Evolutionary conservation across 2,797 vertebrate genomes (phyloP).

Genomic region (Peromyscus melanophrys): DNA sequence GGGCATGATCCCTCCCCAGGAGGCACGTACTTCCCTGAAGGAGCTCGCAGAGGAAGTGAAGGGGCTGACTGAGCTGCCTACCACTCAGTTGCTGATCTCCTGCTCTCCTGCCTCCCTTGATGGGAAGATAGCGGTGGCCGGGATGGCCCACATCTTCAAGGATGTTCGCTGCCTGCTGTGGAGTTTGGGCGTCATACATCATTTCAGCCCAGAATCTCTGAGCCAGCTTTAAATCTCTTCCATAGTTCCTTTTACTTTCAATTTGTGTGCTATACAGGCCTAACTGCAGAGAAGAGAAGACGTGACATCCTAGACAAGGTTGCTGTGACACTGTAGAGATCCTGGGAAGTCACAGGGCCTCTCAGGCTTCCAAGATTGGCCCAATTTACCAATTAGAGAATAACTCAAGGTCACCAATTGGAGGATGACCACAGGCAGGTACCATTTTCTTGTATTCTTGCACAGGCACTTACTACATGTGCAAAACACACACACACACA

Average conservation of each 20-base stretch:
- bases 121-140: background rate
- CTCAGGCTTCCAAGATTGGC: background rate
- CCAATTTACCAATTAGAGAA: background rate
- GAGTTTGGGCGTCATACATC: background rate
- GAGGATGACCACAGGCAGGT: background rate
- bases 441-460: background rate
- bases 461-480: background rate
- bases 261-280: conserved; percentile 50
- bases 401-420: too few species aligned
- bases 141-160: background rate
- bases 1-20: conserved; percentile 44
- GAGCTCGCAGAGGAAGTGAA: background rate
- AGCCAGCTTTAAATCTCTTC: conserved; percentile 60
- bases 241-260: conserved; percentile 72
- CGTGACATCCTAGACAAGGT: background rate
- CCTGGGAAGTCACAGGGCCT: background rate
- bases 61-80: conserved; percentile 32
- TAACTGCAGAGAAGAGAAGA: conserved; percentile 43
- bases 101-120: rapidly evolving
- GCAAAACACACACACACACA: background rate
- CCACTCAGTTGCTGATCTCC: background rate
- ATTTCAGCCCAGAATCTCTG: conserved; percentile 79
- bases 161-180: background rate
- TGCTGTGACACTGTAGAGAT: background rate
- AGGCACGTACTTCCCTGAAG: background rate